These are phyloP conservation scores for Echiichthys vipera DNA, from an alignment of 2,797 vertebrate species.

Conservation along the genomic window DNA sequence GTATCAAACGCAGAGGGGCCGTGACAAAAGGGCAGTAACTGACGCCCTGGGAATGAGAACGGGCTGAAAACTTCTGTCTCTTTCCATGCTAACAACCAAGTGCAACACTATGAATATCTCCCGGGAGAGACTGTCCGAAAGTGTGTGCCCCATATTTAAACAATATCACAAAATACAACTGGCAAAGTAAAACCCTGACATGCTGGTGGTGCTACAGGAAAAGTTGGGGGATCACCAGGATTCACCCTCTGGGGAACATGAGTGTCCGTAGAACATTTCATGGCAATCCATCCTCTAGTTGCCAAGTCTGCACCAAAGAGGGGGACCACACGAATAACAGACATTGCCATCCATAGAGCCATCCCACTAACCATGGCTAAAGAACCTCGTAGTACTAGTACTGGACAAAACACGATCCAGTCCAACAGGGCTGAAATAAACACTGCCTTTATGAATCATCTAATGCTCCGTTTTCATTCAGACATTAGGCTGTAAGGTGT, in stretches of 20 bases:
- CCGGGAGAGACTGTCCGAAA: not conserved
- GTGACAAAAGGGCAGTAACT: too few species aligned
- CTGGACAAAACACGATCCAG: not conserved
- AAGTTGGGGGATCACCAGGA: not conserved
- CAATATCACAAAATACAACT: not conserved
- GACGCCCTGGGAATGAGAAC: too few species aligned
- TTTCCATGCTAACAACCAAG: not conserved
- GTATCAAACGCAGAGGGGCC: too few species aligned
- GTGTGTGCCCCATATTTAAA: not conserved
- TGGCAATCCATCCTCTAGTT: not conserved
- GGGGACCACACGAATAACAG: not conserved
- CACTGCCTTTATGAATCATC: slow-evolving; percentile 9
- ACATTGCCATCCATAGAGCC: not conserved
- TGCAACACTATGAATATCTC: not conserved
- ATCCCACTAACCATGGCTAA: not conserved
- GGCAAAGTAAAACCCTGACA: not conserved
- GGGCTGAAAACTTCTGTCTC: not conserved
- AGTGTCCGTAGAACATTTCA: not conserved
- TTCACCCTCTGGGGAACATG: not conserved
- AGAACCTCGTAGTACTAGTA: not conserved
- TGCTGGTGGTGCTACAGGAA: not conserved
- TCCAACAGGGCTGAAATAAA: not conserved
- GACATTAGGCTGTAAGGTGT: slow-evolving; percentile 10
- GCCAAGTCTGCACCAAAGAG: not conserved
- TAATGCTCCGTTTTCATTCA: not conserved